Evolutionary conservation across 2,888 invertebrate species (phyloP).

Genomic region (Leptopilina myrica): DNA sequence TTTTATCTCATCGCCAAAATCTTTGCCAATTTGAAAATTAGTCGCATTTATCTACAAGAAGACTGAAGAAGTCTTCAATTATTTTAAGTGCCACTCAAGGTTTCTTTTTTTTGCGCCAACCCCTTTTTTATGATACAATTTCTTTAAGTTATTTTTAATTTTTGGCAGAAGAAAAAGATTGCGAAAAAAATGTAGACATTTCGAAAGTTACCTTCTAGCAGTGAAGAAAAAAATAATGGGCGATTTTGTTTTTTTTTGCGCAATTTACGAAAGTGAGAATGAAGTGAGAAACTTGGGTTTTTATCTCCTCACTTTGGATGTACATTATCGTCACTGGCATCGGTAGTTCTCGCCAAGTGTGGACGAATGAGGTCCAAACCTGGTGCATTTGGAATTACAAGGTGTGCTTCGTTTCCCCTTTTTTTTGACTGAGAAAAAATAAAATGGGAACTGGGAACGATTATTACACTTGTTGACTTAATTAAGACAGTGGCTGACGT

Average conservation of each 20-base stretch:
- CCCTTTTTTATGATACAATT: not conserved
- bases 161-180: too few species aligned
- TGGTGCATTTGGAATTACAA: not conserved
- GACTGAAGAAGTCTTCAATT: conserved; percentile 1
- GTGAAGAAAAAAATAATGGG: not conserved
- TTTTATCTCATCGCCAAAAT: not conserved
- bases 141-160: not conserved
- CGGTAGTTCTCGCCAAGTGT: not conserved
- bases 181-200: not conserved
- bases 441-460: not conserved
- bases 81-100: conserved; percentile 9
- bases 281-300: conserved; percentile 20
- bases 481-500: conserved; percentile 26
- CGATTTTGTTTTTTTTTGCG: too few species aligned
- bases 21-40: conserved; percentile 7
- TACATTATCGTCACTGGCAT: conserved; percentile 6
- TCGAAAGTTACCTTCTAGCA: too few species aligned
- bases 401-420: not conserved
- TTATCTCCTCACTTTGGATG: conserved; percentile 11
- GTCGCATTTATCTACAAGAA: conserved; percentile 21
- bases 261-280: not conserved
- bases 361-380: not conserved
- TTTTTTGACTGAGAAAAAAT: not conserved
- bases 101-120: not conserved
- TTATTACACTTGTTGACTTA: not conserved